A percentile compares a stretch with the other conserved stretches of the same genome.
Evolutionary conservation across 2,888 invertebrate genomes (phyloP).

Genomic region (Rosalia funebris): DNA sequence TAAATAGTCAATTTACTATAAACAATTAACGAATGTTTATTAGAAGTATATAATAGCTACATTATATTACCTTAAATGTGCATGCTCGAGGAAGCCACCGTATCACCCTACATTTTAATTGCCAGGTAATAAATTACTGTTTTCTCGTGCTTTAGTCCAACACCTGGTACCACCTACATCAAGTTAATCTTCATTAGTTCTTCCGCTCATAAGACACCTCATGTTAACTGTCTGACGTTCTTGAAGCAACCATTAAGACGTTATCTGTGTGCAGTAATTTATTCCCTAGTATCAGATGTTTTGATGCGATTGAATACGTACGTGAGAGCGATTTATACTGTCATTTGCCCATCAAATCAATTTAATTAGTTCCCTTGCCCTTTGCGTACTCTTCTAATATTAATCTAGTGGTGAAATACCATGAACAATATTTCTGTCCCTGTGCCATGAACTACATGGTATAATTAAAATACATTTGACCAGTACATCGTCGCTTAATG

Average conservation of each 20-base stretch:
- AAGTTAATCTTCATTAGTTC: slow-evolving; percentile 40
- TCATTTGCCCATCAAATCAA: neutral
- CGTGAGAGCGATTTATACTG: slow-evolving; percentile 1
- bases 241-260: slow-evolving; percentile 23
- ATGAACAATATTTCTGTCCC: no score
- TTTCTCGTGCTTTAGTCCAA: slow-evolving; percentile 27
- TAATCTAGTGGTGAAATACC: no score
- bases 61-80: no score
- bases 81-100: neutral
- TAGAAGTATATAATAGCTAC: no score
- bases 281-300: slow-evolving; percentile 6
- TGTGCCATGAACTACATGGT: no score
- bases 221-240: slow-evolving; percentile 37
- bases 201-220: slow-evolving; percentile 39
- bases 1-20: no score
- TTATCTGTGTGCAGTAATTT: slow-evolving; percentile 16
- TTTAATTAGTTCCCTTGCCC: neutral
- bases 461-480: no score
- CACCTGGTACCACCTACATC: slow-evolving; percentile 35
- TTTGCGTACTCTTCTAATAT: no score
- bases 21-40: no score
- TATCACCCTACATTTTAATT: slow-evolving; percentile 22
- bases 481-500: no score
- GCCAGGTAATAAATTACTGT: slow-evolving; percentile 26
- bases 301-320: slow-evolving; percentile 1